Evolutionary conservation across 2,113 vertebrate genomes (phyloP), one percentile per base, ranked within the genome.

Genomic region (Pantherophis guttatus): DNA sequence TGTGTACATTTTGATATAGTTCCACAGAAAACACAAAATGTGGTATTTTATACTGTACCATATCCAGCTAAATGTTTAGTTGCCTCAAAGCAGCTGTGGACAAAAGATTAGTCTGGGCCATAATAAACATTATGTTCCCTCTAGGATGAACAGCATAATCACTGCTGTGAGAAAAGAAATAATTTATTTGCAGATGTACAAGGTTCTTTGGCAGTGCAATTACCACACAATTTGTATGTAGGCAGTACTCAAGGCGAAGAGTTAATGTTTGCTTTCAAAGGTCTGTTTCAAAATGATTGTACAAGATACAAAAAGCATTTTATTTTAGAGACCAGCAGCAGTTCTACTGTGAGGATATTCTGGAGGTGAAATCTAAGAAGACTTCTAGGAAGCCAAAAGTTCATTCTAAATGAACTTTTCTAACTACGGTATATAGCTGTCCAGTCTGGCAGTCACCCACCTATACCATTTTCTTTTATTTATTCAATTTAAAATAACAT

Each of bases 121-220:
- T 75, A 59, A 87, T n/a, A 92, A 88, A 89, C 23, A 1, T 52
- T 86, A n/a, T 23, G 0, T 52, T 93, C 86, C 11, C 48, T 23
- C 44, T 10, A 53, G 8, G 10, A 50, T 81, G 29, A 44, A n/a
- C 9, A 48, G 3, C 26, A 92, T 93, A 58, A 92, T 12, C 7
- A 53, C 26, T 3, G 5, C 26, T 48, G 57, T 62, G 87, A 92
- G 93, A 94, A 95, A 91, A 29, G 15, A 15, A 12, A 58, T 86
- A 81, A 21, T 85, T 95, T 58, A 92, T 93, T 2, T 33, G 48
- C 53, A 65, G 52, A 90, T 57, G 75, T 19, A 24, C 17, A 94
- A 88, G 50, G n/a, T 19, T 70, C 88, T 24, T 88, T 58, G 19
- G 39, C 19, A 0, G 0, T 87, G 8, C 33, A 53, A 58, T 93